phyloP scores from a whole-genome alignment of 2,888 invertebrate species.

The Ennomos fuscantarius region DNA sequence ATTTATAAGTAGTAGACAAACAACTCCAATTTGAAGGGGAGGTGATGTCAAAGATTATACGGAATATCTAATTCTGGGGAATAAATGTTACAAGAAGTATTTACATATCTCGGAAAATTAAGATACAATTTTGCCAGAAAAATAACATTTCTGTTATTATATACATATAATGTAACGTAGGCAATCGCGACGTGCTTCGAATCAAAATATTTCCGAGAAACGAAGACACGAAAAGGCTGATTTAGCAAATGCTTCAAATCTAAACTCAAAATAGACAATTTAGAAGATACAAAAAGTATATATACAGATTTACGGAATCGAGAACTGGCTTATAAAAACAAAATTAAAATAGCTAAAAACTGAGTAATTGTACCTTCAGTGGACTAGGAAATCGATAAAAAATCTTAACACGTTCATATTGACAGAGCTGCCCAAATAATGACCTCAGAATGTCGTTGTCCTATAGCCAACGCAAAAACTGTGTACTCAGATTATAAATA shows the following conservation, averaged over 20 bases:
- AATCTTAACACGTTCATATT: conserved; percentile 26
- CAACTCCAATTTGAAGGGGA: conserved; percentile 13
- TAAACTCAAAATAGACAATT: conserved; percentile 7
- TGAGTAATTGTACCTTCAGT: conserved; percentile 19
- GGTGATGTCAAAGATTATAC: conserved; percentile 21
- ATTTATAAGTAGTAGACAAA: conserved; percentile 24
- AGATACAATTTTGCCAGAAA: not conserved
- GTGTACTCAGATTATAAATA: conserved; percentile 40
- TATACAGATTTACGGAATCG: conserved; percentile 19
- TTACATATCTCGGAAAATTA: not conserved
- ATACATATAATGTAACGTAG: not conserved
- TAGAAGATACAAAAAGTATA: conserved; percentile 16
- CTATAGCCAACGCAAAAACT: conserved; percentile 45
- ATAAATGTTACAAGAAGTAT: conserved; percentile 13
- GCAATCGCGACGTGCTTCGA: conserved; percentile 12
- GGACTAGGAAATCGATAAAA: conserved; percentile 20
- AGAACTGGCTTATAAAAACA: conserved; percentile 19
- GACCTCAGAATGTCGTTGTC: conserved; percentile 47
- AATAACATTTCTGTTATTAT: not conserved
- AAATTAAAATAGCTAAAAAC: conserved; percentile 30
- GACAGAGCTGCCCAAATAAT: conserved; percentile 37
- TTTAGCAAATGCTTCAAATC: conserved; percentile 17
- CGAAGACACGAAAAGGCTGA: conserved; percentile 12
- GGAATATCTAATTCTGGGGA: conserved; percentile 20
- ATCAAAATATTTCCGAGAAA: conserved; percentile 18